These are phyloP conservation scores for Galerucella pusilla DNA, from an alignment of 2,888 invertebrate species.

Conservation along the genomic window DNA sequence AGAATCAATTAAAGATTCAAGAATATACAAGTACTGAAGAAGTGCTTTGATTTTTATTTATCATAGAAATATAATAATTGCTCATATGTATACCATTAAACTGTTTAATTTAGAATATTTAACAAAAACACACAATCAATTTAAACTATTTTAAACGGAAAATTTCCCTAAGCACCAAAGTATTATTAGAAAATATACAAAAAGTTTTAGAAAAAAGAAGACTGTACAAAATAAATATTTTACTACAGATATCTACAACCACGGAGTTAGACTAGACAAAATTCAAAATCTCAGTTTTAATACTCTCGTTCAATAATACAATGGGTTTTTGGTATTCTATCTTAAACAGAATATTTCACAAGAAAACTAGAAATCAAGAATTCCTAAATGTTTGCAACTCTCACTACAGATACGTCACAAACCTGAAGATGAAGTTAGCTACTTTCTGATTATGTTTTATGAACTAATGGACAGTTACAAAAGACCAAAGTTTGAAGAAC, in stretches of 20 bases:
- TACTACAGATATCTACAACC: slow-evolving; percentile 37
- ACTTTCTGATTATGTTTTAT: no score
- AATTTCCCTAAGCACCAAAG: slow-evolving; percentile 26
- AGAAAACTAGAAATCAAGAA: no score
- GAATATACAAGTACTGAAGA: no score
- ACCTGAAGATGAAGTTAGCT: no score
- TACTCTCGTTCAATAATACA: background rate
- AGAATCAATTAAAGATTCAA: no score
- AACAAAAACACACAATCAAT: background rate
- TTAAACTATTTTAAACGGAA: no score
- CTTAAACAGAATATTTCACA: no score
- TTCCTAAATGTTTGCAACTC: no score
- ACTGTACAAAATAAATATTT: slow-evolving; percentile 40
- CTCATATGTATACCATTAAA: background rate
- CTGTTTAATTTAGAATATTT: background rate
- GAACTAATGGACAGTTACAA: no score
- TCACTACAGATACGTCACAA: no score
- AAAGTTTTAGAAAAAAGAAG: slow-evolving; percentile 21
- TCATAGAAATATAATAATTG: background rate
- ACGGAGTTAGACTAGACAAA: slow-evolving; percentile 21
- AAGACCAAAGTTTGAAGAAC: no score
- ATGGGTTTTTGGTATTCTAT: background rate
- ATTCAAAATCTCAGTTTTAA: slow-evolving; percentile 2
- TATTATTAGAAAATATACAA: slow-evolving; percentile 19
- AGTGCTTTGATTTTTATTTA: no score